Evolutionary conservation across 2,888 invertebrate genomes (phyloP).

Genomic region (Dorcus parallelipipedus): DNA sequence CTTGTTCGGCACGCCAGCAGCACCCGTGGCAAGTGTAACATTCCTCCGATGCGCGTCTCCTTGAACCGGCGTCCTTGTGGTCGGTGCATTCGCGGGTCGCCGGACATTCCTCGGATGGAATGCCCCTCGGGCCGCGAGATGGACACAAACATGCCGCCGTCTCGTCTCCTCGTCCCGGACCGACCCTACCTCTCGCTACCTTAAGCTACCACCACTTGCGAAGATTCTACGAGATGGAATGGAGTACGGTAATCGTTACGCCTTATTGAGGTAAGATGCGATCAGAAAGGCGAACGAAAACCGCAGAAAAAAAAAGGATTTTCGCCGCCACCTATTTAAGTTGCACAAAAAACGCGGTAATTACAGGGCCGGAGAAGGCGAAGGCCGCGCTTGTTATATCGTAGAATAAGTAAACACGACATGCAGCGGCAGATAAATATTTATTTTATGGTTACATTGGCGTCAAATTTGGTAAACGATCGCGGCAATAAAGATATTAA

Average conservation of each 20-base stretch:
- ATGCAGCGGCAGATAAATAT: too few species aligned
- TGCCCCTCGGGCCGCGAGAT: slow-evolving; percentile 42
- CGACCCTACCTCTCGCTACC: slow-evolving; percentile 16
- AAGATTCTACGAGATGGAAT: slow-evolving; percentile 1
- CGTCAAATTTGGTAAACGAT: too few species aligned
- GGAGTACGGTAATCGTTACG: slow-evolving; percentile 13
- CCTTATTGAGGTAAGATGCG: slow-evolving; percentile 14
- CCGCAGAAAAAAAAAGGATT: background rate
- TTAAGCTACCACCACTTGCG: background rate
- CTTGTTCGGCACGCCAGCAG: background rate
- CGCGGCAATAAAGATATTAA: too few species aligned
- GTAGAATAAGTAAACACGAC: too few species aligned
- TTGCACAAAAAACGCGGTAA: background rate
- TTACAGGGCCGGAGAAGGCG: background rate
- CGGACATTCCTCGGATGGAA: slow-evolving; percentile 43
- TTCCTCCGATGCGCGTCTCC: slow-evolving; percentile 30
- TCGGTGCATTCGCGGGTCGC: slow-evolving; percentile 41
- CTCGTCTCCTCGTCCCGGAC: slow-evolving; percentile 19
- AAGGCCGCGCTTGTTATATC: too few species aligned
- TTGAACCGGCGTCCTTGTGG: slow-evolving; percentile 41
- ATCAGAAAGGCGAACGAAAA: slow-evolving; percentile 4
- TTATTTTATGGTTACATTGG: too few species aligned
- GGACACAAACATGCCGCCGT: slow-evolving; percentile 44
- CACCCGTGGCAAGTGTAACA: slow-evolving; percentile 27
- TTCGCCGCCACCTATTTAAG: slow-evolving; percentile 1